Conservation (phyloP, 1,140 invertebrate genomes). For the Agrilus planipennis region DNA sequence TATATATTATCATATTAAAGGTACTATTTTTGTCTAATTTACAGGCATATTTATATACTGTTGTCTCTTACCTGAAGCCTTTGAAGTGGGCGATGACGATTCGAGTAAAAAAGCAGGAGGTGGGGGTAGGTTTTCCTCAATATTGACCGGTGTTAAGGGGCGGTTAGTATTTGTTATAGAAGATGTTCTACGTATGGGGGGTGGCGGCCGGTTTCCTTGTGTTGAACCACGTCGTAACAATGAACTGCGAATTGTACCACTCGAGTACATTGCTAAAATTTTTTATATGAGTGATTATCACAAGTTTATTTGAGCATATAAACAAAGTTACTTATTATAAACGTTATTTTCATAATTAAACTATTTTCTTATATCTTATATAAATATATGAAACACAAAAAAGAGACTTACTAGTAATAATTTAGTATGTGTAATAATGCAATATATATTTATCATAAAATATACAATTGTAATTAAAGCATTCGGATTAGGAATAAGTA, state of each 20-base stretch:
- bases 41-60: too few species aligned
- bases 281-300: too few species aligned
- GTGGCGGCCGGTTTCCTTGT: constrained; percentile 61
- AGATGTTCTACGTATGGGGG: constrained; percentile 74
- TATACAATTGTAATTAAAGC: too few species aligned
- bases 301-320: constrained; percentile 1
- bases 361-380: too few species aligned
- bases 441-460: too few species aligned
- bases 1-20: too few species aligned
- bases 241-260: constrained; percentile 33
- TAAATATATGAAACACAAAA: too few species aligned
- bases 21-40: too few species aligned
- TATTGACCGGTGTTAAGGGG: constrained; percentile 22
- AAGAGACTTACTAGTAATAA: too few species aligned
- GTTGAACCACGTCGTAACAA: constrained; percentile 46
- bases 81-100: constrained; percentile 27
- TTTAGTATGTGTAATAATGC: too few species aligned
- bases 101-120: constrained; percentile 74
- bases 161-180: constrained; percentile 52
- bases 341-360: too few species aligned
- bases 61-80: constrained; percentile 1
- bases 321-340: neutral
- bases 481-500: too few species aligned
- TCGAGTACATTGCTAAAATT: constrained; percentile 30
- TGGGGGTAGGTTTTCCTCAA: constrained; percentile 61